Evolutionary conservation across 2,113 vertebrate genomes (phyloP).

Genomic region (Sylvilagus bachmani): DNA sequence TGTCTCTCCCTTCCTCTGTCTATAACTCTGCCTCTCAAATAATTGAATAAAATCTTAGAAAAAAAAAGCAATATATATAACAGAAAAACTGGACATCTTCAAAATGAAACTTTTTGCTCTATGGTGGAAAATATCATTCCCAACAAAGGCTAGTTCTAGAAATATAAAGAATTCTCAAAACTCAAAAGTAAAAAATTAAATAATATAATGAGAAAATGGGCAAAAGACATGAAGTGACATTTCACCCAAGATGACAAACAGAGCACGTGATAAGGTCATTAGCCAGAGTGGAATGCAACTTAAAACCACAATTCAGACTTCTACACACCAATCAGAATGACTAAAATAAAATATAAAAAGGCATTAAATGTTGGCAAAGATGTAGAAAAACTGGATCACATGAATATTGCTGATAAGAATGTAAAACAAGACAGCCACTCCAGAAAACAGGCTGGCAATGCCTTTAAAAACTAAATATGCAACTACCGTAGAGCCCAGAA

Average conservation of each 20-base stretch:
- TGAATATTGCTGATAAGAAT: background rate
- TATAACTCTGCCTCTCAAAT: too few relatives aligned
- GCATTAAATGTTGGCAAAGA: background rate
- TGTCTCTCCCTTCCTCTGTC: too few relatives aligned
- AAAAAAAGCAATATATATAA: background rate
- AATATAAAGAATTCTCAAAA: constrained; percentile 17
- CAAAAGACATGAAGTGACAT: background rate
- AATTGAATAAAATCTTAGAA: too few relatives aligned
- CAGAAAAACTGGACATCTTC: background rate
- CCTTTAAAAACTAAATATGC: constrained; percentile 16
- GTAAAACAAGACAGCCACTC: background rate
- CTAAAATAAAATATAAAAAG: background rate
- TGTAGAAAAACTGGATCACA: too few relatives aligned
- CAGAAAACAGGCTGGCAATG: background rate
- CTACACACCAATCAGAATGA: background rate
- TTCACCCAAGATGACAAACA: background rate
- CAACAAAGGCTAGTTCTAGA: background rate
- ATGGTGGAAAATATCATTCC: background rate
- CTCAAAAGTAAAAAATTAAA: constrained; percentile 9
- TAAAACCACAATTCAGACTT: background rate
- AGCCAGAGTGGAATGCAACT: background rate
- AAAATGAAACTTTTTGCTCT: background rate
- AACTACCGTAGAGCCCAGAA: constrained; percentile 5
- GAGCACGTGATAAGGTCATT: background rate
- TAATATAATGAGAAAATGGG: background rate